phyloP scores from a whole-genome alignment of 2,888 invertebrate species.

The Entomobrya multifasciata region DNA sequence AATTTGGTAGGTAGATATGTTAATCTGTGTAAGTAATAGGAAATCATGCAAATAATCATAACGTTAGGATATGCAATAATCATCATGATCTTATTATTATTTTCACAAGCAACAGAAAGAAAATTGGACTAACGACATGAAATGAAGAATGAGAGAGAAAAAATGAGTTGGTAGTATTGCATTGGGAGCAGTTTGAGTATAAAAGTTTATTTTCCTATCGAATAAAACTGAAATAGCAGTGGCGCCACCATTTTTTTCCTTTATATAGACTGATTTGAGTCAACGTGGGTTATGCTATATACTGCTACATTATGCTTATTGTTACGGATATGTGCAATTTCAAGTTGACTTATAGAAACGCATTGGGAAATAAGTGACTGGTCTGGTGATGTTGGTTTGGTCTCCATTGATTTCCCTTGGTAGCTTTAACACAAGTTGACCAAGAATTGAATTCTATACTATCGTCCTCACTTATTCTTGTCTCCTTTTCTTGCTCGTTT shows the following conservation, averaged over 20 bases:
- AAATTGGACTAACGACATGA: background rate
- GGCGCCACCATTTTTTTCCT: background rate
- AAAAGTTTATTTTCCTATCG: slow-evolving; percentile 30
- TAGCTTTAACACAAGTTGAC: slow-evolving; percentile 64
- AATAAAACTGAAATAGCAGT: slow-evolving; percentile 5
- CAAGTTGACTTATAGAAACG: too few species aligned
- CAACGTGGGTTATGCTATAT: background rate
- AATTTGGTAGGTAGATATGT: too few species aligned
- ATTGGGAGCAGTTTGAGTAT: slow-evolving; percentile 29
- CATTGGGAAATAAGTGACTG: slow-evolving; percentile 22
- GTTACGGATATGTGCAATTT: too few species aligned
- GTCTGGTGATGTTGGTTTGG: slow-evolving; percentile 39
- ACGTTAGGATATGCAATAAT: background rate
- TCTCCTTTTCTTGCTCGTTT: background rate
- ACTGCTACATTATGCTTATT: too few species aligned
- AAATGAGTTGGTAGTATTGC: slow-evolving; percentile 1
- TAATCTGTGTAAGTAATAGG: background rate
- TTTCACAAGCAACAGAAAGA: background rate
- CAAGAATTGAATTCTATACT: slow-evolving; percentile 44
- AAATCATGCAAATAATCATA: slow-evolving; percentile 13
- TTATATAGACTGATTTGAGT: background rate
- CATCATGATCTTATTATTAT: too few species aligned
- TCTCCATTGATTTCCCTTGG: slow-evolving; percentile 69
- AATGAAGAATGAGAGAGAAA: slow-evolving; percentile 14
- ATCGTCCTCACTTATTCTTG: slow-evolving; percentile 28